Conservation (phyloP, 2,888 invertebrate genomes). For the Nezara viridula region DNA sequence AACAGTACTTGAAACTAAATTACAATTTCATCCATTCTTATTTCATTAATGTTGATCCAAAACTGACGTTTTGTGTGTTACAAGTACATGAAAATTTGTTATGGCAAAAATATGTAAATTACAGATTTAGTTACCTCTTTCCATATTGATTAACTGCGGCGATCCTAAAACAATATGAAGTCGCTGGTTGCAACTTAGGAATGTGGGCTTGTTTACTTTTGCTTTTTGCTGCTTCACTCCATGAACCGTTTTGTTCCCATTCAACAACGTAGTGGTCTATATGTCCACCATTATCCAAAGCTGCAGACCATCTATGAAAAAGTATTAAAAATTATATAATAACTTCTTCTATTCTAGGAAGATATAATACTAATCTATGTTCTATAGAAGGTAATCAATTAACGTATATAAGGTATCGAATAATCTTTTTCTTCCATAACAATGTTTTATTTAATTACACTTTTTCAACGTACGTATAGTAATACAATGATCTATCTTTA, state of each 20-base stretch:
- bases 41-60: not conserved
- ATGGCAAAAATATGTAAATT: not conserved
- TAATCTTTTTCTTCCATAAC: too few species aligned
- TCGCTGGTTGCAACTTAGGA: slow-evolving; percentile 82
- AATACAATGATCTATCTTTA: too few species aligned
- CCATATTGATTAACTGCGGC: slow-evolving; percentile 88
- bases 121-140: slow-evolving; percentile 70
- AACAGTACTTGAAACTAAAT: not conserved
- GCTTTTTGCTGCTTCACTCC: slow-evolving; percentile 80
- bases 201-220: slow-evolving; percentile 83
- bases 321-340: not conserved
- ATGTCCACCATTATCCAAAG: slow-evolving; percentile 85
- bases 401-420: too few species aligned
- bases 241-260: slow-evolving; percentile 79
- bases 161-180: slow-evolving; percentile 85
- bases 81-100: not conserved
- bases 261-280: slow-evolving; percentile 84
- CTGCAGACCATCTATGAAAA: slow-evolving; percentile 75
- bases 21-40: not conserved
- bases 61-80: not conserved
- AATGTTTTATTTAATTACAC: too few species aligned
- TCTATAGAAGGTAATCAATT: too few species aligned
- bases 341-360: too few species aligned
- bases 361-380: too few species aligned
- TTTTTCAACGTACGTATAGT: too few species aligned